Base-by-base conservation (phyloP, 2,888 invertebrate genomes). In the Ophioninae sp. region DNA sequence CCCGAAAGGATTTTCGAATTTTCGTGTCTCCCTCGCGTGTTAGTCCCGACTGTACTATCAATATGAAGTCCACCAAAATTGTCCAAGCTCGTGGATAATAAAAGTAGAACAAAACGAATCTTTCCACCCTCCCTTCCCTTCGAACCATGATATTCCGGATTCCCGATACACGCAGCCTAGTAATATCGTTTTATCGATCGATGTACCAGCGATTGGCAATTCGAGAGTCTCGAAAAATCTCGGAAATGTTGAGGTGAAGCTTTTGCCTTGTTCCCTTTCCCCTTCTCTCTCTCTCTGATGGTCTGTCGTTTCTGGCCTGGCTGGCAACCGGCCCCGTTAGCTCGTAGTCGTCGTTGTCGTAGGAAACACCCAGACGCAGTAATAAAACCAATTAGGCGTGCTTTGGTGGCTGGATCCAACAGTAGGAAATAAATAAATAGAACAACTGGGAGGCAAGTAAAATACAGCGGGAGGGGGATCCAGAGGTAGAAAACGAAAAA, bases 381-480 rank as follows among this genome's bases (percentile, higher is more conserved):
- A 90, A 91, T 91, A 91, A 91, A 91, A 90, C 87, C 91, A 91
- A 92, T 91, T 92, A 92, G 87, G 89, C 90, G 88, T 88, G 85
- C 81, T 82, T 83, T 81, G 78, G 83, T 83, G 69, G 83, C 80
- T 83, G 83, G 83, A 81, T 83, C 83, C 80, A 83, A 76, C 83
- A 78, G 83, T 81, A 78, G 74, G 77, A 83, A 83, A 81, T 83
- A 83, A 83, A 83, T 83, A 83, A 83, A 83, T 83, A 77, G 83
- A 80, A 83, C 80, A 81, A 83, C 83, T 83, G 80, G 73, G 83
- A 69, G 83, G 77, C 74, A 81, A 80, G 83, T 83, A 81, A 83
- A 83, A 83, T 83, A 80, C 77, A 77, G 73, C 67, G 51, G 10
- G 37, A 23, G 41, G 37, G 37, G 17, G 41, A 5, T 6, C 3